phyloP scores from a whole-genome alignment of 2,797 vertebrate species.

The Alca torda region DNA sequence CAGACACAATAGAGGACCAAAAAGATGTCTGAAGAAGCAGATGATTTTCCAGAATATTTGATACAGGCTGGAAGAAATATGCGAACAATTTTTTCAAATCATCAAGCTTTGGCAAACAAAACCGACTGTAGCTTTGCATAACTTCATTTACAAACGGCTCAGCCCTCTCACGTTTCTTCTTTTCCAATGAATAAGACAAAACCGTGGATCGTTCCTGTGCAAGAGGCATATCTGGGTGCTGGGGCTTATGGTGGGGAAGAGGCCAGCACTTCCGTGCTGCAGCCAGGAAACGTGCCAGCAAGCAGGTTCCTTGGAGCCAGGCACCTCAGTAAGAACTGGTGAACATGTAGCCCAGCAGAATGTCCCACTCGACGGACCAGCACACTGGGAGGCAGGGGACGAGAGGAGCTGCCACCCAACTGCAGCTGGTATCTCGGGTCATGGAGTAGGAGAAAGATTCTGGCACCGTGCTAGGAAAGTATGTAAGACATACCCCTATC shows the following conservation, averaged over 20 bases:
- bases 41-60: slow-evolving; percentile 45
- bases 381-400: background rate
- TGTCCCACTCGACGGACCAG: background rate
- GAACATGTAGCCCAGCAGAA: background rate
- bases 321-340: background rate
- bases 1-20: background rate
- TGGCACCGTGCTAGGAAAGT: slow-evolving; percentile 29
- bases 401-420: background rate
- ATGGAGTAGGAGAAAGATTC: slow-evolving; percentile 19
- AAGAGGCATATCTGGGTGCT: background rate
- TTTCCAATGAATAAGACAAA: background rate
- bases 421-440: slow-evolving; percentile 29
- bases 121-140: slow-evolving; percentile 31
- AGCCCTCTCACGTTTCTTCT: background rate
- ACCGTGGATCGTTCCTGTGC: background rate
- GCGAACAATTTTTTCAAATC: slow-evolving; percentile 20
- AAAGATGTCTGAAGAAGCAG: slow-evolving; percentile 27
- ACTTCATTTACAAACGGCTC: slow-evolving; percentile 22
- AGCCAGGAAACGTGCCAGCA: background rate
- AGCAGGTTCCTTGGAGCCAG: background rate
- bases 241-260: background rate
- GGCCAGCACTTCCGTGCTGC: background rate
- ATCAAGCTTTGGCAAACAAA: slow-evolving; percentile 31
- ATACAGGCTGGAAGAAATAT: slow-evolving; percentile 38
- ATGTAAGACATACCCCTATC: slow-evolving; percentile 46